Evolutionary conservation across 2,113 vertebrate species (phyloP), one percentile per base, ranked within the genome.

Genomic region (Motacilla tschutschensis): DNA sequence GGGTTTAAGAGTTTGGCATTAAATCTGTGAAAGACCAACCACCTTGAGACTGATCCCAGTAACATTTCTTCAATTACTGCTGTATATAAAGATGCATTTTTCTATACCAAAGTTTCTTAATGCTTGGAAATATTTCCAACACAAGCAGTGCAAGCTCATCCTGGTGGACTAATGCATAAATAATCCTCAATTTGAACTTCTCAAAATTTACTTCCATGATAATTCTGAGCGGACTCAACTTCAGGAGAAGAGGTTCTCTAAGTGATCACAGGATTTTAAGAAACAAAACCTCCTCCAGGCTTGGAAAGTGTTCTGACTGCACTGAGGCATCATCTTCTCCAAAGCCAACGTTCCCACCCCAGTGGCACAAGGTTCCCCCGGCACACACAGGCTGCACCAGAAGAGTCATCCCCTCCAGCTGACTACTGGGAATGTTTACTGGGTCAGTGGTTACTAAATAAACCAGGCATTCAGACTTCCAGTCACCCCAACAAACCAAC

Each of bases 381-480:
- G 40, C 59, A 36, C 43, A 22, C 51, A 18, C 8, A 31, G 47
- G 63, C 60, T 47, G 22, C 24, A 55, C 44, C 91, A 76, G 31
- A 38, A 14, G 51, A 57, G 41, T 47, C 40, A 15, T 17, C 40
- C 3, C 12, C 69, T 79, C 36, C 47, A 21, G 33, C 13, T 55
- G 48, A 78, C 62, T 6, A 9, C 54, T 47, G 26, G 5, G 28
- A 33, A 82, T 4, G 12, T 48, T 79, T 87, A 70, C 33, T 41
- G 91, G 75, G 64, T 66, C 89, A 77, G 64, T 17, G 53, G 91
- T 85, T 83, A 71, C 60, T 71, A 79, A 94, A 90, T 87, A 92
- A 93, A 83, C 2, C 14, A 90, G 55, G 85, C 76, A 90, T 89
- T 83, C 85, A 85, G 69, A 74, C 76, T 72, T 73, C 44, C 82